These are phyloP conservation scores for Romanomermis culicivorax DNA, from an alignment of 2,888 invertebrate genomes.

Conservation along the genomic window DNA sequence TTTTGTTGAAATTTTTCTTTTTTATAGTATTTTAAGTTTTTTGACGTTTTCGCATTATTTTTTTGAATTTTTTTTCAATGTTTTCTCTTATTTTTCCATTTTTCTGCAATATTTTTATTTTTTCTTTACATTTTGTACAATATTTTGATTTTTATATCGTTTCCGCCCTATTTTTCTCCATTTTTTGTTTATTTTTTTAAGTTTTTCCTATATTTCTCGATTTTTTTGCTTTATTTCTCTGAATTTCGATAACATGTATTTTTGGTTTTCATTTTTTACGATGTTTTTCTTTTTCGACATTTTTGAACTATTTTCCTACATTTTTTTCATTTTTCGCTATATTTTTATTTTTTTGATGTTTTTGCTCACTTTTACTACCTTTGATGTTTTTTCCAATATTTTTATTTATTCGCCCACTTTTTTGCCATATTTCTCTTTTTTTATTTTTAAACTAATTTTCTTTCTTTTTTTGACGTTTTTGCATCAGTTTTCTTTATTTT, in stretches of 20 bases:
- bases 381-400: too few species aligned
- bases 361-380: neutral
- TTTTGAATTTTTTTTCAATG: too few species aligned
- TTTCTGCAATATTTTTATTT: conserved; percentile 7
- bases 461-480: too few species aligned
- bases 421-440: too few species aligned
- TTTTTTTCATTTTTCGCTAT: neutral
- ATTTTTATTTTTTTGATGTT: neutral
- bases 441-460: too few species aligned
- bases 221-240: neutral
- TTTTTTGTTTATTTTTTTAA: neutral
- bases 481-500: too few species aligned
- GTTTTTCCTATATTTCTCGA: neutral
- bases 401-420: too few species aligned
- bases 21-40: too few species aligned
- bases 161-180: neutral
- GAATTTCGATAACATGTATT: neutral
- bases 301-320: conserved; percentile 1
- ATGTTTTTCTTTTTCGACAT: neutral
- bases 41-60: too few species aligned
- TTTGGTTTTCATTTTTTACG: neutral
- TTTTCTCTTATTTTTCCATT: neutral
- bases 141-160: neutral
- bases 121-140: conserved; percentile 6
- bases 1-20: too few species aligned